Percentiles rank a stretch among this genome's conserved stretches.
These are phyloP conservation scores for Limnephilus lunatus DNA, from an alignment of 2,888 invertebrate species.

Conservation along the genomic window DNA sequence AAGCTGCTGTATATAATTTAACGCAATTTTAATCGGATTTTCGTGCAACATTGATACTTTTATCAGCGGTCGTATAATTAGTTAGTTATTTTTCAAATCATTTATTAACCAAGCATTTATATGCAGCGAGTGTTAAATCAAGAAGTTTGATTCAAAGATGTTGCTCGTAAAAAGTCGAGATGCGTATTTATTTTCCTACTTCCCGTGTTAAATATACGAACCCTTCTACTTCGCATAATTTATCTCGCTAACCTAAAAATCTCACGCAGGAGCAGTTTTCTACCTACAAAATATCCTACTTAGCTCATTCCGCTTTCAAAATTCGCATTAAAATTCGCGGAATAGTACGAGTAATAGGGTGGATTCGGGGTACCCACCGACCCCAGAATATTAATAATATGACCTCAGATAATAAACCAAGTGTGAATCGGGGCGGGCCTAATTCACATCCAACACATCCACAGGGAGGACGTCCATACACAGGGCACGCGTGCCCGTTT, in stretches of 20 bases:
- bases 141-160: no score
- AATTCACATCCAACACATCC: background rate
- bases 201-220: no score
- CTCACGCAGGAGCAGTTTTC: background rate
- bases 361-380: background rate
- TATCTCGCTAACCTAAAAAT: no score
- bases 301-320: background rate
- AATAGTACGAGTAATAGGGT: background rate
- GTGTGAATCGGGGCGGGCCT: background rate
- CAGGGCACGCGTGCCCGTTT: background rate
- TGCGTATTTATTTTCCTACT: no score
- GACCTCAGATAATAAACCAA: background rate
- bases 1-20: background rate
- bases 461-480: background rate
- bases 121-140: no score
- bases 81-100: no score
- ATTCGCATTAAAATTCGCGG: background rate
- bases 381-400: background rate
- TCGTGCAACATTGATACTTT: conserved; percentile 49
- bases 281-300: background rate
- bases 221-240: no score
- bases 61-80: conserved; percentile 55
- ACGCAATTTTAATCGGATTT: conserved; percentile 36
- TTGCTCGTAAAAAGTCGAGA: no score
- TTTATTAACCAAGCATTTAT: no score